Base-by-base conservation (phyloP, 2,888 invertebrate genomes). In the Lagria hirta region DNA sequence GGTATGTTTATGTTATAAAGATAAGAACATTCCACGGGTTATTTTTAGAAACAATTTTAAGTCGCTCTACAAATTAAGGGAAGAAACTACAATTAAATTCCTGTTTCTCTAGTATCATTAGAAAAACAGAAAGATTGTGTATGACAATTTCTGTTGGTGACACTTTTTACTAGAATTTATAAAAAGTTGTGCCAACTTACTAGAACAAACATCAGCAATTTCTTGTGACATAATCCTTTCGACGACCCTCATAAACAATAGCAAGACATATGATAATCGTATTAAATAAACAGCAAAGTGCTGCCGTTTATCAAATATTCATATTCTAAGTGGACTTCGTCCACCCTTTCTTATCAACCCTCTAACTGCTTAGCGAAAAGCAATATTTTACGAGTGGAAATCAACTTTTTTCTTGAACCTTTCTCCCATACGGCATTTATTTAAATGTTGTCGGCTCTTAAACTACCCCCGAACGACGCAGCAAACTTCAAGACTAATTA, bases 251-350 rank as follows among this genome's bases (percentile, higher is more conserved):
- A 13, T 24, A 36, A 36, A 34, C 33, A 34, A 33, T n/a, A 16
- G 33, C 24, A 35, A 35, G 35, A 35, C 16, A 16, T 14, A 15
- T 6, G 32, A 55, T 58, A 60, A 64, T 61, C 59, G 52, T 51
- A 58, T 62, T 63, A 63, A 61, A 61, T 51, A 55, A 46, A 52
- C 54, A 57, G 52, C n/a, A 58, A 62, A 63, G 60, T 53, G 57
- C 42, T 41, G 46, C 58, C 52, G 58, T 64, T 54, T 60, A 61
- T 64, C 64, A 65, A 55, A 59, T 61, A 62, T 64, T 65, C 64
- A 64, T 65, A 65, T 61, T 62, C 60, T 64, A 64, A 65, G 61
- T 63, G 63, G 61, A 43, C 51, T 30, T 35, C 43, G 55, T 52
- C 55, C 57, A 57, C 59, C 60, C 58, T 35, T 44, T 38, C 44